Base-by-base conservation (phyloP, 2,888 invertebrate genomes). In the Norana najaformis region DNA sequence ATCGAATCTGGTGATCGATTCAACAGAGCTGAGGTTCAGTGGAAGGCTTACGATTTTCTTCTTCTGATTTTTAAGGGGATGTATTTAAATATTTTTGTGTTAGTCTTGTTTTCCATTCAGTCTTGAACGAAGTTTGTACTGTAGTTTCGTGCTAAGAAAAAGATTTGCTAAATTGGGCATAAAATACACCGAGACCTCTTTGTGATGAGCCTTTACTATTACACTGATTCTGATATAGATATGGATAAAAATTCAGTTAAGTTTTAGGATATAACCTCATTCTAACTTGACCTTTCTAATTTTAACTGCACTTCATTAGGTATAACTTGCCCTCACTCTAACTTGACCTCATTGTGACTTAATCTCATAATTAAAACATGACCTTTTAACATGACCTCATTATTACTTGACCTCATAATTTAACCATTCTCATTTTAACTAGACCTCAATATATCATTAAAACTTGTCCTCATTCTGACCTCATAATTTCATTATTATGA, bases 1-100 rank as follows among this genome's bases (percentile, higher is more conserved):
- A 39, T 89, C 53, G 83, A 82, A 39, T 89, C 89, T 83, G 82
- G 82, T 23, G 34, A 89, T 35, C 41, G 90, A 47, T 41, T 83
- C 35, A 90, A 83, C 35, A 36, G 69, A 88, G 36, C 83, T 13
- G 89, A 89, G 41, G 89, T 90, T 37, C 82, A n/a, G 8, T 69
- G 8, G n/a, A 69, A n/a, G 16, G 69, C n/a, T 69, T 69, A 30
- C n/a, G 69, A 69, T 69, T n/a, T 69, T 69, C 47, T 41, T 14
- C 18, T 18, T 41, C 5, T 30, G 13, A 53, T 30, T 18, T 41
- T 41, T 53, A 69, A 11, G 23, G 16, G 69, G n/a, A 69, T n/a
- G 13, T 69, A 69, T 69, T 69, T 69, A n/a, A 69, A 69, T 69
- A 69, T 69, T 69, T 30, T 69, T 69, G n/a, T 69, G 5, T 69